A percentile compares a stretch with the other conserved stretches of the same genome.
Conservation (phyloP, 2,888 invertebrate genomes). For the Dasypolia templi region DNA sequence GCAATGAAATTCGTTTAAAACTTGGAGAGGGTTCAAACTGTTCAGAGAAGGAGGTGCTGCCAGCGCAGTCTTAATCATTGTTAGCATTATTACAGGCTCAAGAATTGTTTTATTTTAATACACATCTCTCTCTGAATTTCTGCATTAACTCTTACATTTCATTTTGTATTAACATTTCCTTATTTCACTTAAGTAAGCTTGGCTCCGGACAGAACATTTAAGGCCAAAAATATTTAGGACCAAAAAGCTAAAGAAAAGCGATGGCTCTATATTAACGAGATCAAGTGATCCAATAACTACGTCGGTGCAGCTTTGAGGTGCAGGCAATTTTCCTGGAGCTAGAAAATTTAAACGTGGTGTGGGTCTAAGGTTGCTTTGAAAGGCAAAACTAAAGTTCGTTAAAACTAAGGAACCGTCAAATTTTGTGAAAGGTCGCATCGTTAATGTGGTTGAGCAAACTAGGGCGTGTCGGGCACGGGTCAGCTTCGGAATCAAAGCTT, state of each 20-base stretch:
- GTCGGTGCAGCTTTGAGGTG: conserved; percentile 70
- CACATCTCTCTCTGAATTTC: conserved; percentile 57
- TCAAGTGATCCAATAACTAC: conserved; percentile 72
- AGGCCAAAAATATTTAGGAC: conserved; percentile 60
- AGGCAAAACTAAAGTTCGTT: conserved; percentile 77
- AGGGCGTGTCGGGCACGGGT: conserved; percentile 77
- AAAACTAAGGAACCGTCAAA: conserved; percentile 79
- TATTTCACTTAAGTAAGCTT: conserved; percentile 53
- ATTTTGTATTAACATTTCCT: conserved; percentile 55
- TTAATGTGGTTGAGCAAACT: conserved; percentile 83
- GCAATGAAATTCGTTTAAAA: conserved; percentile 85
- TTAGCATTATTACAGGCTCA: conserved; percentile 75
- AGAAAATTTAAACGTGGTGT: conserved; percentile 69
- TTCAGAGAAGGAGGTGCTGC: conserved; percentile 75
- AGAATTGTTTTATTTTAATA: conserved; percentile 67
- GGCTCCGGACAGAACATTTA: conserved; percentile 39
- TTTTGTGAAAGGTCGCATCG: conserved; percentile 82
- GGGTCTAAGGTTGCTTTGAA: conserved; percentile 73
- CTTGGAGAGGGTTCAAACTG: conserved; percentile 84
- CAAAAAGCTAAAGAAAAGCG: conserved; percentile 66
- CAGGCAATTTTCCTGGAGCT: conserved; percentile 69
- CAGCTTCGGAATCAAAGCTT: conserved; percentile 85
- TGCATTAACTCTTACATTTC: conserved; percentile 45
- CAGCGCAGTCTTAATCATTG: conserved; percentile 79
- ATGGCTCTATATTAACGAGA: conserved; percentile 70